Base-by-base conservation (phyloP, 1,140 invertebrate species). In the Dinoponera quadriceps region DNA sequence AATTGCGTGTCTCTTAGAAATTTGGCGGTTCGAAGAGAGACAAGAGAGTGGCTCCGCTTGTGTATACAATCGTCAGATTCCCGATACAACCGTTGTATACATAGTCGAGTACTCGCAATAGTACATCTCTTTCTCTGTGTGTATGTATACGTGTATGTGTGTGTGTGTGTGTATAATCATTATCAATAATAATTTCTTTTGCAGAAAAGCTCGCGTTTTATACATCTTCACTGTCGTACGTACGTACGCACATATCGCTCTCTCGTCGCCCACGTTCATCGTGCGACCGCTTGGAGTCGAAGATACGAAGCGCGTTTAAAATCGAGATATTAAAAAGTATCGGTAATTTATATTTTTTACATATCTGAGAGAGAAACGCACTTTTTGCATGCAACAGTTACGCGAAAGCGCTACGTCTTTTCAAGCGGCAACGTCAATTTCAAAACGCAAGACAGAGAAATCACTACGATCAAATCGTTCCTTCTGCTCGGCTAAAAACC, bases 121-220 rank as follows among this genome's bases (percentile, higher is more conserved):
- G 25, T 44, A 59, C 48, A 27, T 81, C 14, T 57, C 38, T 73
- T 48, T 81, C 20, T 57, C 38, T 73, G 22, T 48, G n/a, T n/a
- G n/a, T n/a, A n/a, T n/a, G n/a, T n/a, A n/a, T n/a, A n/a, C n/a
- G n/a, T n/a, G n/a, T n/a, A n/a, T n/a, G n/a, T n/a, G n/a, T n/a
- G n/a, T n/a, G n/a, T n/a, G n/a, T n/a, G n/a, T n/a, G n/a, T n/a
- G 55, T 81, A 74, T 81, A 60, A 59, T 73, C 38, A 25, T 72
- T 59, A 74, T 72, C n/a, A 71, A 71, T 59, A 72, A 81, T 72
- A 81, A 81, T 81, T 72, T 73, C 57, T 71, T 74, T 48, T 18
- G 55, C 55, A 48, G 74, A 74, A 51, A 59, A 72, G 1, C 29
- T 59, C 14, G 48, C 14, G 38, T 57, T 57, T 80, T 55, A 68